Base-by-base conservation (phyloP, 2,113 vertebrate genomes). In the Buteo buteo region DNA sequence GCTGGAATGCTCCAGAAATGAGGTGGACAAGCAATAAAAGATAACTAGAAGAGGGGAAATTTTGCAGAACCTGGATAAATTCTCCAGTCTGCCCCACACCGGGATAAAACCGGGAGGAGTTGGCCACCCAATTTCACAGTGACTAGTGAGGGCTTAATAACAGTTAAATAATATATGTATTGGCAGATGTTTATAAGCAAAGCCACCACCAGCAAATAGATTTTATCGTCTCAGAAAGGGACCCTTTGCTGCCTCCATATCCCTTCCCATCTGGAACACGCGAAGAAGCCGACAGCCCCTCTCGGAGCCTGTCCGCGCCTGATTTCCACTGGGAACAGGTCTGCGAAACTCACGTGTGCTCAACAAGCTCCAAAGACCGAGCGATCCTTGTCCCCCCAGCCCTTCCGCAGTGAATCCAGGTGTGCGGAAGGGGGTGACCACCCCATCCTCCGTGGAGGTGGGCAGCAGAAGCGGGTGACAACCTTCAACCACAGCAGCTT, bases 351-450 rank as follows among this genome's bases (percentile, higher is more conserved):
- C 64, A 16, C 5, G 1, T 18, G 59, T 42, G 73, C 82, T n/a
- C 57, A 79, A 62, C 49, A 15, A 24, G 78, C 85, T 79, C 32
- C 3, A 9, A 55, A 67, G 29, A 50, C 3, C 0, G 13, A 71
- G 70, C 1, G 2, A 31, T n/a, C 42, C 28, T 31, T 17, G 0
- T 17, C 26, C 28, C 28, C 36, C 19, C 65, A 13, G 34, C 42
- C 70, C 49, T 21, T 10, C 38, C 0, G 1, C 67, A 38, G 88
- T 38, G 36, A 82, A 66, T 6, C 72, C 64, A n/a, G 81, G 21
- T 4, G 4, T 2, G n/a, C 0, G 1, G 47, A 44, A 21, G 11
- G 15, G 44, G 31, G 4, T 5, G 3, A 32, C 28, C 8, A 10
- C 26, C 58, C n/a, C 16, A 0, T 32, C 14, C 40, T 20, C 9